A percentile compares a stretch with the other conserved stretches of the same genome.
phyloP scores from a whole-genome alignment of 2,888 invertebrate genomes.

The Rhabditoides inermis region DNA sequence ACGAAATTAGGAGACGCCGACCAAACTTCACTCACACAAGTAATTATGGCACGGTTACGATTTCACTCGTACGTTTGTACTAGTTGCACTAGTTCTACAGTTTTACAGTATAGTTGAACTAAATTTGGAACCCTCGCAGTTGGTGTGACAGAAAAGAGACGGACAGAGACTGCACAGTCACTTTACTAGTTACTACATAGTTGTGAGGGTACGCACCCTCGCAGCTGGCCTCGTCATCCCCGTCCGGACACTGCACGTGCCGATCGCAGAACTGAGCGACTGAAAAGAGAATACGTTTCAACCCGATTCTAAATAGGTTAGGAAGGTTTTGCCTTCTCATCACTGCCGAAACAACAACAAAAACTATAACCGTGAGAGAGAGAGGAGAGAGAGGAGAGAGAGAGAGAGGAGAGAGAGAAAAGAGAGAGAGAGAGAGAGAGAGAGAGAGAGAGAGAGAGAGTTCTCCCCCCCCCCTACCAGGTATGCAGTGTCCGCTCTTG shows the following conservation, averaged over 20 bases:
- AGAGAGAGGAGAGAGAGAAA: background rate
- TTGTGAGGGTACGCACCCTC: constrained; percentile 28
- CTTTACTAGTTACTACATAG: too few species aligned
- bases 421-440: background rate
- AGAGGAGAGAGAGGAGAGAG: background rate
- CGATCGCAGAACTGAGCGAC: constrained; percentile 35
- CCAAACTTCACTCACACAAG: too few species aligned
- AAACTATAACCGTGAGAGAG: constrained; percentile 1
- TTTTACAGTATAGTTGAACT: too few species aligned
- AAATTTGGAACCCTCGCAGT: too few species aligned
- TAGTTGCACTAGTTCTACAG: too few species aligned
- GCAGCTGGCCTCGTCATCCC: constrained; percentile 35
- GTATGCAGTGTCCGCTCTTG: too few species aligned
- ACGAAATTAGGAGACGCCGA: too few species aligned
- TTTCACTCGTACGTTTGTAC: too few species aligned
- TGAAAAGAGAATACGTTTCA: constrained; percentile 13
- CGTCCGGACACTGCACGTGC: constrained; percentile 36
- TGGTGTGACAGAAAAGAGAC: too few species aligned
- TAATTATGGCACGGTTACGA: too few species aligned
- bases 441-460: background rate
- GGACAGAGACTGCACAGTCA: too few species aligned
- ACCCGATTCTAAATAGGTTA: background rate
- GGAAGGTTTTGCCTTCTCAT: background rate
- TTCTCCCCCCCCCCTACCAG: too few species aligned
- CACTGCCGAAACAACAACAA: background rate